Evolutionary conservation across 2,113 vertebrate genomes (phyloP).

Genomic region (Lipotes vexillifer): DNA sequence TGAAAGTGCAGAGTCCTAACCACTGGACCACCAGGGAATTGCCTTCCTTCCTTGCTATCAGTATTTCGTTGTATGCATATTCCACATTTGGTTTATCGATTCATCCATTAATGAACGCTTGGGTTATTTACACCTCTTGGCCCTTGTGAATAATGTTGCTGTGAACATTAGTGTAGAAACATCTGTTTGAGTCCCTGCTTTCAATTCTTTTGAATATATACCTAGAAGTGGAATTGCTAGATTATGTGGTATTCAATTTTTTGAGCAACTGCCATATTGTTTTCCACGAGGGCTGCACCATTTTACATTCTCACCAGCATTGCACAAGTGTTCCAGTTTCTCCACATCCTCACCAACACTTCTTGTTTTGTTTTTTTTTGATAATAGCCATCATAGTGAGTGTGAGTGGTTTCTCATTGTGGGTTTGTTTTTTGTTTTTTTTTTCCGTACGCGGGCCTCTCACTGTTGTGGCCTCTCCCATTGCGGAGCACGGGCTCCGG

Average conservation of each 20-base stretch:
- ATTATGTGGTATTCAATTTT: not conserved
- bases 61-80: not conserved
- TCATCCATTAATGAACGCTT: not conserved
- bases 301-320: not conserved
- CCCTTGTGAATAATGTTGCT: not conserved
- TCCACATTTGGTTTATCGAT: not conserved
- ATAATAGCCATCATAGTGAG: not conserved
- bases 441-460: no score
- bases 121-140: not conserved
- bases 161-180: not conserved
- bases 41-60: not conserved
- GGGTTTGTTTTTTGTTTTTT: no score
- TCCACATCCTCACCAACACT: not conserved
- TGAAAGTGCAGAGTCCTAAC: not conserved
- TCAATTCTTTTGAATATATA: not conserved
- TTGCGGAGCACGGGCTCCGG: no score
- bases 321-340: not conserved
- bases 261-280: not conserved
- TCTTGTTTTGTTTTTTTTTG: not conserved
- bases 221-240: not conserved
- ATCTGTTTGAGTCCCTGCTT: not conserved
- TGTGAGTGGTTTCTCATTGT: not conserved
- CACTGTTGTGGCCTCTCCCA: no score
- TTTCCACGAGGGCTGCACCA: not conserved
- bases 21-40: not conserved